Evolutionary conservation across 2,113 vertebrate species (phyloP).

Genomic region (Hypanus sabinus): DNA sequence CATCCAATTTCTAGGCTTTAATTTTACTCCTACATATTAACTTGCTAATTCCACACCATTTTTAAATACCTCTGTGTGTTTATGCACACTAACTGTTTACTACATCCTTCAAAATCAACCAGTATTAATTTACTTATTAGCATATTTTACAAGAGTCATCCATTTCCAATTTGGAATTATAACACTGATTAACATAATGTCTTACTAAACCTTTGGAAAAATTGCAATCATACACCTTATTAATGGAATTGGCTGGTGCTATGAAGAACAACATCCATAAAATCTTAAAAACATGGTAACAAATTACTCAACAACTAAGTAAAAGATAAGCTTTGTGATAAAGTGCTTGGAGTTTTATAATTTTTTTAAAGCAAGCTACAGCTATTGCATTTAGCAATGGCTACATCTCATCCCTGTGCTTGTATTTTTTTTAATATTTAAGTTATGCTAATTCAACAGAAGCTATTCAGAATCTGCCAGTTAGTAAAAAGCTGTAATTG

Average conservation of each 20-base stretch:
- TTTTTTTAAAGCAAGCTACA: background rate
- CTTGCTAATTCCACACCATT: background rate
- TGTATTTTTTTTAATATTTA: slow-evolving; percentile 27
- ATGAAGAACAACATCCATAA: background rate
- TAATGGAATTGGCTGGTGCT: background rate
- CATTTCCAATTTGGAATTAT: slow-evolving; percentile 1
- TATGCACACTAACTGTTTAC: background rate
- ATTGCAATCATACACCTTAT: background rate
- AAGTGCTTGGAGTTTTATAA: background rate
- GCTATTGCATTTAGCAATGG: background rate
- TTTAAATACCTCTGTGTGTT: background rate
- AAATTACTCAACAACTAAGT: background rate
- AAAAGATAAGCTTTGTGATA: background rate
- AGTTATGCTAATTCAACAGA: background rate
- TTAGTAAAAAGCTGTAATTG: slow-evolving; percentile 10
- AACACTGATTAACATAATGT: background rate
- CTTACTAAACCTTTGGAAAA: background rate
- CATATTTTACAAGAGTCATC: background rate
- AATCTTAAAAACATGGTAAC: background rate
- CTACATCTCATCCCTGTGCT: background rate
- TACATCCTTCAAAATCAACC: slow-evolving; percentile 11
- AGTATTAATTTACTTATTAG: background rate
- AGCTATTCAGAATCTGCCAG: background rate
- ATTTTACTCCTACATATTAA: background rate
- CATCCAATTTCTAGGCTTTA: background rate